Conservation (phyloP, 1,140 invertebrate genomes). For the Platyscapa corneri region DNA sequence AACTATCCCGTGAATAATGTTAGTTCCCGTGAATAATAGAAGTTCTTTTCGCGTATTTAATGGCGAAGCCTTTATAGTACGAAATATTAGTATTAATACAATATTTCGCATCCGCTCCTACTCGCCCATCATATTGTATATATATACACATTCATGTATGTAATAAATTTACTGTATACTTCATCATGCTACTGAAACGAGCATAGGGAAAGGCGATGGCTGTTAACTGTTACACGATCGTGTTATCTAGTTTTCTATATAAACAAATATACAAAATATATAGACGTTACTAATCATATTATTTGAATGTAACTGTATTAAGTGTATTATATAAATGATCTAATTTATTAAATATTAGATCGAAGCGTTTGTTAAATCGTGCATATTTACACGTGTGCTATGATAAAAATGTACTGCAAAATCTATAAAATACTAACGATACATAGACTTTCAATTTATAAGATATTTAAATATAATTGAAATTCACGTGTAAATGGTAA, state of each 20-base stretch:
- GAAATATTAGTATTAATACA: neutral
- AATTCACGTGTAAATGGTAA: constrained; percentile 49
- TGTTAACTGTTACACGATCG: constrained; percentile 51
- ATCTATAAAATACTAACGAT: constrained; percentile 12
- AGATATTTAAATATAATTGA: constrained; percentile 39
- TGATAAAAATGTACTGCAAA: constrained; percentile 43
- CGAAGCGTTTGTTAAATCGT: no score
- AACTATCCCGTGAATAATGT: neutral
- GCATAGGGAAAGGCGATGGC: constrained; percentile 34
- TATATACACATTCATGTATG: neutral
- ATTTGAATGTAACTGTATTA: constrained; percentile 41
- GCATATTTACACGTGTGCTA: constrained; percentile 54
- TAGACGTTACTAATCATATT: constrained; percentile 41
- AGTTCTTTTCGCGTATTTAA: neutral
- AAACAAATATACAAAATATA: constrained; percentile 51
- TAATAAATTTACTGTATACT: constrained; percentile 43
- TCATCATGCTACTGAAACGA: constrained; percentile 37
- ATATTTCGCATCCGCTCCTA: neutral
- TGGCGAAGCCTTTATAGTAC: neutral
- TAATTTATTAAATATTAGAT: constrained; percentile 57
- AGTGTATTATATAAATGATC: constrained; percentile 54
- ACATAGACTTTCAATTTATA: constrained; percentile 1
- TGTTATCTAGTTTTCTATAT: constrained; percentile 54
- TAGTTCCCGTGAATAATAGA: neutral
- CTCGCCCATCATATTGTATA: neutral